Evolutionary conservation across 2,797 vertebrate genomes (phyloP).

Genomic region (Sebastes nivosus): DNA sequence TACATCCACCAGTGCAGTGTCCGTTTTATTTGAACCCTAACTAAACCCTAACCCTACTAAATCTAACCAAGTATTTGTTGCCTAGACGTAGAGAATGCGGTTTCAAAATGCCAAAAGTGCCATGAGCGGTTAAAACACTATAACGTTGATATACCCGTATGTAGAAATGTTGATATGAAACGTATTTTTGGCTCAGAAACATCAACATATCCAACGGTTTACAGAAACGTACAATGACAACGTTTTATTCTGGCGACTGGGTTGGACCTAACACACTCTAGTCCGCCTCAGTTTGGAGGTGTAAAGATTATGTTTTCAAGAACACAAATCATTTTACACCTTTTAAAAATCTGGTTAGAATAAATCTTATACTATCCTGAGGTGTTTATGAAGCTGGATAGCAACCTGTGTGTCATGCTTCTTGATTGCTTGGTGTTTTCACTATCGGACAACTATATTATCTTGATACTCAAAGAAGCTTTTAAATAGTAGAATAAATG

Average conservation of each 20-base stretch:
- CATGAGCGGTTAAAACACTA: background rate
- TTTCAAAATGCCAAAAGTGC: background rate
- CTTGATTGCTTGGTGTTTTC: background rate
- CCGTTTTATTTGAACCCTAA: background rate
- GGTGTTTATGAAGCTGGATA: too few relatives aligned
- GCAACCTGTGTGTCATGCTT: too few relatives aligned
- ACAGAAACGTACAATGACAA: background rate
- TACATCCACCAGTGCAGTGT: too few relatives aligned
- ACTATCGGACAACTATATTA: background rate
- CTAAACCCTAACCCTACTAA: background rate
- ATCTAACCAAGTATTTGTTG: too few relatives aligned
- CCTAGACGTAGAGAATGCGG: too few relatives aligned
- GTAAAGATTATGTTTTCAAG: background rate
- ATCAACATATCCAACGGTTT: background rate
- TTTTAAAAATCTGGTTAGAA: background rate
- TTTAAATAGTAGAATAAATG: background rate
- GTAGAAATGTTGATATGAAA: background rate
- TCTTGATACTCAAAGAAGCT: background rate
- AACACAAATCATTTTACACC: background rate
- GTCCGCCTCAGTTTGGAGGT: background rate
- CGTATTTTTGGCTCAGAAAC: background rate
- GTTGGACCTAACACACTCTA: background rate
- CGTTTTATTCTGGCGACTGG: background rate
- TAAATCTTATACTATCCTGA: background rate
- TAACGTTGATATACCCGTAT: background rate